These are phyloP conservation scores for Papilio xuthus DNA, from an alignment of 1,140 invertebrate genomes.

Conservation along the genomic window DNA sequence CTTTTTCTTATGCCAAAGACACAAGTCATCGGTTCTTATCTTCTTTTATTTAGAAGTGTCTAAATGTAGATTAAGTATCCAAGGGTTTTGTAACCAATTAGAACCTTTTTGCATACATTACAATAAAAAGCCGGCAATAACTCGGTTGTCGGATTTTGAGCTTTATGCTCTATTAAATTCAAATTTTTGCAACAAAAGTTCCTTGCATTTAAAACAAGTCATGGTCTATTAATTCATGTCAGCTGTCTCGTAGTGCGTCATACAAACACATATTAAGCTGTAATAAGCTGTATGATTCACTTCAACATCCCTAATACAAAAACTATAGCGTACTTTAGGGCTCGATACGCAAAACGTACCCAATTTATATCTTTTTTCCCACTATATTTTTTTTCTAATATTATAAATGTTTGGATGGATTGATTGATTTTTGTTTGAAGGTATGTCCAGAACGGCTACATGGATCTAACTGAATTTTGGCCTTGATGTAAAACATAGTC, in stretches of 20 bases:
- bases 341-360: neutral
- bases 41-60: neutral
- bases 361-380: too few species aligned
- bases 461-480: too few species aligned
- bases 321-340: neutral
- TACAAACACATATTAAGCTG: neutral
- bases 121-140: neutral
- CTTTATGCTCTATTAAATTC: neutral
- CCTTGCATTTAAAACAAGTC: neutral
- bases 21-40: neutral
- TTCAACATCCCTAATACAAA: neutral
- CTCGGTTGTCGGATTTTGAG: neutral
- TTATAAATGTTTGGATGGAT: too few species aligned
- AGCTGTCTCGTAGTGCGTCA: neutral
- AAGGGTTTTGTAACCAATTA: neutral
- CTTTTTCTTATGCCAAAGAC: neutral
- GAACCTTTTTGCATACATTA: neutral
- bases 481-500: too few species aligned
- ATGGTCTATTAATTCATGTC: neutral
- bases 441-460: too few species aligned
- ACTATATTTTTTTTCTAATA: too few species aligned
- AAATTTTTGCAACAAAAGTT: neutral
- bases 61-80: neutral
- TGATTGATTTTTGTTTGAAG: too few species aligned
- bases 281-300: constrained; percentile 3